These are phyloP conservation scores for Onychostoma macrolepis DNA, from an alignment of 2,113 vertebrate species.

Conservation along the genomic window DNA sequence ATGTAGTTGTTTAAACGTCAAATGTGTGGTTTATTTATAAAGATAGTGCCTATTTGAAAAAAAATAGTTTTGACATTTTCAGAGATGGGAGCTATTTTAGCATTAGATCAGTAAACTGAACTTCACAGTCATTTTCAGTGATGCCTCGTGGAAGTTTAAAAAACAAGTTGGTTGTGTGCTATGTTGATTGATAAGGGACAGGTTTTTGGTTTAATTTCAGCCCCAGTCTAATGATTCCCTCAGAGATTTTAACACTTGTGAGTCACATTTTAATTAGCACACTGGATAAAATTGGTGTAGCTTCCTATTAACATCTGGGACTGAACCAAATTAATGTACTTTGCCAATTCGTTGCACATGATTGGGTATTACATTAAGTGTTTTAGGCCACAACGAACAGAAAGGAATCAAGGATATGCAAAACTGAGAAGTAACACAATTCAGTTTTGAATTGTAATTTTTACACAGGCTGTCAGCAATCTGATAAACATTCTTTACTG, in stretches of 20 bases:
- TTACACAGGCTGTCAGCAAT: not conserved
- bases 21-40: not conserved
- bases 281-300: conserved; percentile 25
- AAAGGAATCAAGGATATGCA: not conserved
- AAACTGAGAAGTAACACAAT: not conserved
- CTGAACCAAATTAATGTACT: conserved; percentile 22
- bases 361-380: conserved; percentile 10
- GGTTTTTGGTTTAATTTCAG: conserved; percentile 9
- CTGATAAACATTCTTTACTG: not conserved
- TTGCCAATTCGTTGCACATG: not conserved
- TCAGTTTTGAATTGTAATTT: not conserved
- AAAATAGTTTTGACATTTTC: not conserved
- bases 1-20: not conserved
- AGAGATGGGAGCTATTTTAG: not conserved
- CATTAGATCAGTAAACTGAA: not conserved
- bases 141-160: not conserved
- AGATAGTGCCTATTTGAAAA: not conserved
- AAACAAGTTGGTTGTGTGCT: not conserved
- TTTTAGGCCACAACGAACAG: not conserved
- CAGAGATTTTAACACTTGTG: conserved; percentile 17
- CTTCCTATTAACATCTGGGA: conserved; percentile 43
- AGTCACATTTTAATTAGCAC: conserved; percentile 46
- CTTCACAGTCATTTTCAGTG: not conserved
- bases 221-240: conserved; percentile 10
- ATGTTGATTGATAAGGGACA: not conserved